These are phyloP conservation scores for Oligia latruncula DNA, from an alignment of 2,888 invertebrate genomes.

Conservation along the genomic window DNA sequence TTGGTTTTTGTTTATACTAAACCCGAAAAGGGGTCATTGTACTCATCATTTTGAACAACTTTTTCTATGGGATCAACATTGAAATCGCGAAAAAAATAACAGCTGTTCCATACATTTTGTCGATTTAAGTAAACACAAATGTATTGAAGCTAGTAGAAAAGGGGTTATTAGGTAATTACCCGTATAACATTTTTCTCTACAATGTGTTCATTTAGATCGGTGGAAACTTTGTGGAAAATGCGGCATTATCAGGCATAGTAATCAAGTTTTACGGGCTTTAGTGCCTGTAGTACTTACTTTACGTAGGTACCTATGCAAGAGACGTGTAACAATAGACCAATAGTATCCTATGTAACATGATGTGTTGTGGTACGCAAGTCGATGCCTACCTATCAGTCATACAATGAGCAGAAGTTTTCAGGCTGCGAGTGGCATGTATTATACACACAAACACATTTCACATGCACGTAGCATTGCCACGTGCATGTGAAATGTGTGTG, in stretches of 20 bases:
- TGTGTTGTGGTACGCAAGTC: constrained; percentile 9
- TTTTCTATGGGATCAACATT: too few relatives aligned
- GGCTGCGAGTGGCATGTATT: neutral
- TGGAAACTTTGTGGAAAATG: constrained; percentile 7
- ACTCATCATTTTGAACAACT: too few relatives aligned
- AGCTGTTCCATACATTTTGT: too few relatives aligned
- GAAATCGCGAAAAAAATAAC: too few relatives aligned
- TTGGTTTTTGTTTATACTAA: too few relatives aligned
- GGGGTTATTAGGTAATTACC: constrained; percentile 13
- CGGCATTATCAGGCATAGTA: neutral
- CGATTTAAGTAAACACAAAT: too few relatives aligned
- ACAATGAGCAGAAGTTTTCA: constrained; percentile 18
- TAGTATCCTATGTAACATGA: constrained; percentile 1
- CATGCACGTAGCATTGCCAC: neutral
- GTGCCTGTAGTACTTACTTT: neutral
- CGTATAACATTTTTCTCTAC: constrained; percentile 13
- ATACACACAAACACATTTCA: neutral
- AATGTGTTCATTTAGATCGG: neutral
- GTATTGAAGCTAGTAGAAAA: neutral
- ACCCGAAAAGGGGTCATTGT: too few relatives aligned
- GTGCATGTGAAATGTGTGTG: constrained; percentile 1
- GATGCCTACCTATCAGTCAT: neutral
- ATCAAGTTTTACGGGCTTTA: neutral
- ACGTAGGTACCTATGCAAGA: neutral
- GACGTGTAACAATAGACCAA: neutral